Conservation (phyloP, 2,888 invertebrate species). For the Elaeidobius kamerunicus region DNA sequence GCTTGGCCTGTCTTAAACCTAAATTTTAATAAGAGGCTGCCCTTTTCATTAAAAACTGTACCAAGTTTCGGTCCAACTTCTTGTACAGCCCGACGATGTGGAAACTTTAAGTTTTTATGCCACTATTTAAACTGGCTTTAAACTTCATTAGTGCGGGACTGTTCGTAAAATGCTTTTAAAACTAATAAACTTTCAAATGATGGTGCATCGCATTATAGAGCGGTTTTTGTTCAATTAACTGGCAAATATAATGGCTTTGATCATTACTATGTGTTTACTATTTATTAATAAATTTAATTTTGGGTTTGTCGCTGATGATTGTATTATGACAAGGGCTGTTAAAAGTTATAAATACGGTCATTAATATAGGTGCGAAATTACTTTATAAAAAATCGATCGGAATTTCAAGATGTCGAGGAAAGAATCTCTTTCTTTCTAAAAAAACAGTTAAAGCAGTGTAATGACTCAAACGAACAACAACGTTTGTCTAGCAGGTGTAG, state of each 20-base stretch:
- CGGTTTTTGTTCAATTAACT: neutral
- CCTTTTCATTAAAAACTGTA: neutral
- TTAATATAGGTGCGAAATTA: no score
- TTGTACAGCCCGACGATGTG: neutral
- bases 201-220: neutral
- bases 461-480: no score
- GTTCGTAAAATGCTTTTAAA: neutral
- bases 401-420: no score
- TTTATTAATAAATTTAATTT: no score
- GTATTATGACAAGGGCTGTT: no score
- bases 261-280: no score
- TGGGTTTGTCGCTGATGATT: no score
- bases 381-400: no score
- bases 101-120: neutral
- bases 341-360: neutral
- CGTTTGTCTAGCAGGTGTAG: no score
- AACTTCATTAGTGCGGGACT: neutral
- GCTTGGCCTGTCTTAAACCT: neutral
- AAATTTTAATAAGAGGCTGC: neutral
- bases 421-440: no score
- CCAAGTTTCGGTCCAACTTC: neutral
- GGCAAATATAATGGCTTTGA: neutral
- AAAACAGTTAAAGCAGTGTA: no score
- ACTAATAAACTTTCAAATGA: neutral
- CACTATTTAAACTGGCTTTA: neutral